phyloP scores from a whole-genome alignment of 2,888 invertebrate species.

The Volucella zonaria region DNA sequence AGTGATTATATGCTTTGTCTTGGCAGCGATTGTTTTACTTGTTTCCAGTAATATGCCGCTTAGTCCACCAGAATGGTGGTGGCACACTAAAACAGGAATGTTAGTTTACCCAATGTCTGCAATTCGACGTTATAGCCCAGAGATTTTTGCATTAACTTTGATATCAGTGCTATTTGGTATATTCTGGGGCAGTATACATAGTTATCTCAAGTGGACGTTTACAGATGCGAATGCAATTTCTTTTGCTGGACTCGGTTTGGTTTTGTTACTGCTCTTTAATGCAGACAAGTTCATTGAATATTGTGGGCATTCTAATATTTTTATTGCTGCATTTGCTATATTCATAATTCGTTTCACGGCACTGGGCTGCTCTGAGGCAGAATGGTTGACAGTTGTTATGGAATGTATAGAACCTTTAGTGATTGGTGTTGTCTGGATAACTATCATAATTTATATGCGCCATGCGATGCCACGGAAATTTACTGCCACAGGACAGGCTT shows the following conservation, averaged over 20 bases:
- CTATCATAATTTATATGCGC: conserved; percentile 90
- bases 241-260: conserved; percentile 77
- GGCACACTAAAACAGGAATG: conserved; percentile 91
- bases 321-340: conserved; percentile 91
- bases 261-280: conserved; percentile 83
- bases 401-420: conserved; percentile 90
- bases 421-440: conserved; percentile 90
- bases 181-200: conserved; percentile 91
- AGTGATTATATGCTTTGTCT: conserved; percentile 84
- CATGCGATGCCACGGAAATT: conserved; percentile 90
- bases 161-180: conserved; percentile 89
- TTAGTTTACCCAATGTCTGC: conserved; percentile 91
- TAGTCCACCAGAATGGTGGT: conserved; percentile 94
- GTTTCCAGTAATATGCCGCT: conserved; percentile 86
- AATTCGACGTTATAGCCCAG: conserved; percentile 89
- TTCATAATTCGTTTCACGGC: conserved; percentile 90
- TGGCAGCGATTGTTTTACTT: conserved; percentile 86
- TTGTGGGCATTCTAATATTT: conserved; percentile 90
- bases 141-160: conserved; percentile 87
- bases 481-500: conserved; percentile 90
- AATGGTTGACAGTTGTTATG: conserved; percentile 86
- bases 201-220: conserved; percentile 88
- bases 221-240: conserved; percentile 76
- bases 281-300: conserved; percentile 93
- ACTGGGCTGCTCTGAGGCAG: conserved; percentile 84